These are phyloP conservation scores for Botia kubotai DNA, from an alignment of 2,797 vertebrate genomes.

Conservation along the genomic window DNA sequence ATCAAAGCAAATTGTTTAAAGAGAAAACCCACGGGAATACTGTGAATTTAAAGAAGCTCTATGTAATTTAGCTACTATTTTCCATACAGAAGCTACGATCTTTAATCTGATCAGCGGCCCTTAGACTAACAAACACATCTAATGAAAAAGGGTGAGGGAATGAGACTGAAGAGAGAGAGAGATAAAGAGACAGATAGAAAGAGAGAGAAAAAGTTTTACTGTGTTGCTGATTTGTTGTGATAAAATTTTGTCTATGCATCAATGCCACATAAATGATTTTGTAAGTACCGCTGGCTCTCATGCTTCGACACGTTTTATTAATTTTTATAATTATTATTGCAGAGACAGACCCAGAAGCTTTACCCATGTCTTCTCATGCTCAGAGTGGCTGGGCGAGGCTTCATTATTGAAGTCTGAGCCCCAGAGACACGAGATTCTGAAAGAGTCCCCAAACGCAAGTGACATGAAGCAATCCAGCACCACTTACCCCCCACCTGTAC, in stretches of 20 bases:
- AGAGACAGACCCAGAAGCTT: constrained; percentile 61
- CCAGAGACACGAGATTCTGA: constrained; percentile 49
- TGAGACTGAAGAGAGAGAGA: not conserved
- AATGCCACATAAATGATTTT: constrained; percentile 56
- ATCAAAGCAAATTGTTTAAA: constrained; percentile 45
- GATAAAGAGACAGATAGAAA: too few species aligned
- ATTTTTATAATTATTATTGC: constrained; percentile 65
- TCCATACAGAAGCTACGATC: constrained; percentile 6
- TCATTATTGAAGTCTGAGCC: constrained; percentile 58
- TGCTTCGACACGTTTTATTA: constrained; percentile 58
- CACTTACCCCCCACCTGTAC: constrained; percentile 2
- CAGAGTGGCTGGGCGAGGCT: constrained; percentile 48
- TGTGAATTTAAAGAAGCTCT: not conserved
- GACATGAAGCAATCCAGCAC: not conserved
- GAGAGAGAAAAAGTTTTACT: constrained; percentile 21
- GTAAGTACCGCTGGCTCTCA: constrained; percentile 47
- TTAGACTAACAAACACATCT: constrained; percentile 32
- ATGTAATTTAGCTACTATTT: constrained; percentile 24
- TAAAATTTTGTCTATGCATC: constrained; percentile 45
- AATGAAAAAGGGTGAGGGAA: constrained; percentile 7
- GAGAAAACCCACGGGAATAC: constrained; percentile 20
- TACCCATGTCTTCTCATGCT: constrained; percentile 56
- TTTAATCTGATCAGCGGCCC: constrained; percentile 35
- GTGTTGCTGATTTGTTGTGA: constrained; percentile 41
- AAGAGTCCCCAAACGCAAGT: constrained; percentile 17